A percentile compares a stretch with the other conserved stretches of the same genome.
phyloP scores from a whole-genome alignment of 1,140 invertebrate species.

The Papilio machaon region DNA sequence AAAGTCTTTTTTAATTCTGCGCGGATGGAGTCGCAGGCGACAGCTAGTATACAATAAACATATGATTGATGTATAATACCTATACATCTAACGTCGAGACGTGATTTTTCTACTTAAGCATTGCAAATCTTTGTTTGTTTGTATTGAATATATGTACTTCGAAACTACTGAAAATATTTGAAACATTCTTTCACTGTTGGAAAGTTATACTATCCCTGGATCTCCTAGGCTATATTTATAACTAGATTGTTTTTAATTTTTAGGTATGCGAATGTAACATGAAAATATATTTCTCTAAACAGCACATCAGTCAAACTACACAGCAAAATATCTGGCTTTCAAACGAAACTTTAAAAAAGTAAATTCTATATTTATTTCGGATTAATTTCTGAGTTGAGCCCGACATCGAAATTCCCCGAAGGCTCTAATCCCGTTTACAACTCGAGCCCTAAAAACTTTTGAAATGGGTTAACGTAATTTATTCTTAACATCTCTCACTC shows the following conservation, averaged over 20 bases:
- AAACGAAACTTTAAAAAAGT: constrained; percentile 9
- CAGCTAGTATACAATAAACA: too few relatives aligned
- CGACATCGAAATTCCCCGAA: constrained; percentile 46
- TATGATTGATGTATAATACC: too few relatives aligned
- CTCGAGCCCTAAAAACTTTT: constrained; percentile 57
- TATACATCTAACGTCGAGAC: too few relatives aligned
- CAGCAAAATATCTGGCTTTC: not conserved
- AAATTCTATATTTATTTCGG: not conserved
- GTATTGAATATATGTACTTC: too few relatives aligned
- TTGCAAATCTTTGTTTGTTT: too few relatives aligned
- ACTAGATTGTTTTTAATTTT: not conserved
- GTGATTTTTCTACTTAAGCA: too few relatives aligned
- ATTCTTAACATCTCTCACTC: constrained; percentile 67
- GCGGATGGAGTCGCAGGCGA: too few relatives aligned
- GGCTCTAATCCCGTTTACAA: constrained; percentile 45
- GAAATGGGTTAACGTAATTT: constrained; percentile 74
- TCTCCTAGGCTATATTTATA: too few relatives aligned
- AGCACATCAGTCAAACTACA: not conserved
- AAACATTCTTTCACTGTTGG: too few relatives aligned
- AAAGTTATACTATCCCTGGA: too few relatives aligned
- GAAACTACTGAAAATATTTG: too few relatives aligned
- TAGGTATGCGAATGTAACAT: not conserved
- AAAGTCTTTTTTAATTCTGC: not conserved
- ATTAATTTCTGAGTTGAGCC: constrained; percentile 18
- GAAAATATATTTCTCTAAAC: not conserved